Percentiles rank a stretch among this genome's conserved stretches.
Conservation (phyloP, 2,113 vertebrate species). For the Monopterus albus region DNA sequence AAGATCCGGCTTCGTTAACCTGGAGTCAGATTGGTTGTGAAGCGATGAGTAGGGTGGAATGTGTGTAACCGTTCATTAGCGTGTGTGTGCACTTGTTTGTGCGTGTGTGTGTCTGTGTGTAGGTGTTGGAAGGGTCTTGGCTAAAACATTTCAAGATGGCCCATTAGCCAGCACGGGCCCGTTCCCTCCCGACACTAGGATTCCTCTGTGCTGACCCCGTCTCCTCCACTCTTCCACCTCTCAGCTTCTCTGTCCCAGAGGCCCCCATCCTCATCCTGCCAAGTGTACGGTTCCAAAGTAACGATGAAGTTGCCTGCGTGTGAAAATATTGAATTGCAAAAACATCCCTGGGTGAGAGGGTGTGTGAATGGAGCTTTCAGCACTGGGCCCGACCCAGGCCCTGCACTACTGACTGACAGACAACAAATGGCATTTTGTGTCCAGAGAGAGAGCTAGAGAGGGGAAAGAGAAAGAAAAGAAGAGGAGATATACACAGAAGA, state of each 20-base stretch:
- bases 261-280: constrained; percentile 85
- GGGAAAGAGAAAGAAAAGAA: constrained; percentile 54
- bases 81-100: constrained; percentile 34
- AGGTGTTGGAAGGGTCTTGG: constrained; percentile 68
- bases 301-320: constrained; percentile 94
- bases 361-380: constrained; percentile 93
- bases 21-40: constrained; percentile 72
- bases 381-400: constrained; percentile 81
- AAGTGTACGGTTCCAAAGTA: constrained; percentile 93
- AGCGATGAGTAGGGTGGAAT: constrained; percentile 69
- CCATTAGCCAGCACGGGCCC: constrained; percentile 74
- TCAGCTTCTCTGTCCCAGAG: constrained; percentile 79
- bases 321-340: constrained; percentile 99
- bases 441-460: constrained; percentile 44
- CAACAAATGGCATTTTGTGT: constrained; percentile 91
- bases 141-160: constrained; percentile 87
- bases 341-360: constrained; percentile 89
- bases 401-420: constrained; percentile 90
- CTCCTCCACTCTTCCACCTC: constrained; percentile 58
- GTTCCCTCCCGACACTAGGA: constrained; percentile 74
- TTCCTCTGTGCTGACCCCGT: constrained; percentile 75
- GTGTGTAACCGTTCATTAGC: constrained; percentile 26
- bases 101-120: constrained; percentile 49
- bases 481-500: constrained; percentile 37
- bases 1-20: constrained; percentile 69